Percentiles rank a stretch among this genome's conserved stretches.
Evolutionary conservation across 2,888 invertebrate species (phyloP).

Genomic region (Agriotes lineatus): DNA sequence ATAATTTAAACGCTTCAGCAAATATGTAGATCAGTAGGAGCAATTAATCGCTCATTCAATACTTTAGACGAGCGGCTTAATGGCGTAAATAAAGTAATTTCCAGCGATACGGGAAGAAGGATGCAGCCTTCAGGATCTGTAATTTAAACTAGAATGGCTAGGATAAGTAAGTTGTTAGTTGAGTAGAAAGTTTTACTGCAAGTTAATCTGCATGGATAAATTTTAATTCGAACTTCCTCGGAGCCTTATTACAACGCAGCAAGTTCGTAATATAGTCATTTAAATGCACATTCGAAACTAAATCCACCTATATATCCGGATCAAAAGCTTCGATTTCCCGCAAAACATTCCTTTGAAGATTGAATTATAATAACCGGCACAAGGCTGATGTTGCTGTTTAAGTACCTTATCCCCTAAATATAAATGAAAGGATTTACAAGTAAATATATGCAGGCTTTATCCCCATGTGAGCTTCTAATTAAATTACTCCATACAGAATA

Average conservation of each 20-base stretch:
- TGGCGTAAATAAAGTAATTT: no score
- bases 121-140: neutral
- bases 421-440: neutral
- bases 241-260: neutral
- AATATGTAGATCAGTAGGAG: no score
- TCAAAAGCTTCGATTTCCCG: slow-evolving; percentile 18
- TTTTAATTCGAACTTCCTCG: slow-evolving; percentile 1
- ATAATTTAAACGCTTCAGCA: no score
- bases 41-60: no score
- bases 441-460: no score
- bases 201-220: slow-evolving; percentile 10
- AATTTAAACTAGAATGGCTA: neutral
- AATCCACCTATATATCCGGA: slow-evolving; percentile 6
- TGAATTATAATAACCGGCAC: slow-evolving; percentile 7
- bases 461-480: no score
- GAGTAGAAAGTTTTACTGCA: neutral
- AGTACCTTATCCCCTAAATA: neutral
- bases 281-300: slow-evolving; percentile 10
- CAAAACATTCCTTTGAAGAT: slow-evolving; percentile 4
- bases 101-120: no score
- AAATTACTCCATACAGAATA: no score
- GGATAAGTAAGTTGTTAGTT: neutral
- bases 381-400: neutral
- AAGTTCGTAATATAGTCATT: slow-evolving; percentile 2
- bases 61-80: no score